phyloP scores from a whole-genome alignment of 1,140 invertebrate genomes.

The Apocrypta bakeri region DNA sequence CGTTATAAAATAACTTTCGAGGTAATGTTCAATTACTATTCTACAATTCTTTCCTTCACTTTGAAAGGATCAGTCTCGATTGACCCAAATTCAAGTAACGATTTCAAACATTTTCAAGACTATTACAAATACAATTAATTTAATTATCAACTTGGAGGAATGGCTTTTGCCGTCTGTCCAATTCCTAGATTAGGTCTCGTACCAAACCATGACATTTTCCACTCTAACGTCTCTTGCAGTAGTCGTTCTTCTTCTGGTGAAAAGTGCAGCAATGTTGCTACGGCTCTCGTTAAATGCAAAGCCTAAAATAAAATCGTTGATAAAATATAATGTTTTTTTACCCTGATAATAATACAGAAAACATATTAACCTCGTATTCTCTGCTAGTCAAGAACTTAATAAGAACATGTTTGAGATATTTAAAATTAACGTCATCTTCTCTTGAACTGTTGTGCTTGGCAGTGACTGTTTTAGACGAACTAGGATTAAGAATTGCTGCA shows the following conservation, averaged over 20 bases:
- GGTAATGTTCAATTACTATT: not conserved
- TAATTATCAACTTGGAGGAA: constrained; percentile 75
- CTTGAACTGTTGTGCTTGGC: constrained; percentile 62
- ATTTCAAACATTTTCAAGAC: constrained; percentile 6
- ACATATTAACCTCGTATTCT: constrained; percentile 81
- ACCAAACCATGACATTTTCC: constrained; percentile 92
- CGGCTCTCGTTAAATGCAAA: constrained; percentile 90
- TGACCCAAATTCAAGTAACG: constrained; percentile 11
- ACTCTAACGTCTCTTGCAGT: constrained; percentile 90
- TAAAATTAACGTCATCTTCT: constrained; percentile 87
- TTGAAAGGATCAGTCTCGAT: not conserved
- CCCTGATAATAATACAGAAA: not conserved
- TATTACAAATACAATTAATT: constrained; percentile 11
- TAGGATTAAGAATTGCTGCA: constrained; percentile 74
- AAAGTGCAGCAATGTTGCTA: constrained; percentile 88
- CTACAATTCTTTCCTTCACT: constrained; percentile 1
- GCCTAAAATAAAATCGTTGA: constrained; percentile 78
- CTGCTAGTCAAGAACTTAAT: constrained; percentile 93
- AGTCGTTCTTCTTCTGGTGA: constrained; percentile 90
- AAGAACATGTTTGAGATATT: constrained; percentile 94
- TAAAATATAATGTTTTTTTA: constrained; percentile 45
- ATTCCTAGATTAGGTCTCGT: constrained; percentile 77
- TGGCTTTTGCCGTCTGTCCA: constrained; percentile 77
- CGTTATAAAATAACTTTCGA: not conserved
- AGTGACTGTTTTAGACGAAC: constrained; percentile 76